These are phyloP conservation scores for Mus spicilegus DNA, from an alignment of 2,113 vertebrate genomes.

Conservation along the genomic window DNA sequence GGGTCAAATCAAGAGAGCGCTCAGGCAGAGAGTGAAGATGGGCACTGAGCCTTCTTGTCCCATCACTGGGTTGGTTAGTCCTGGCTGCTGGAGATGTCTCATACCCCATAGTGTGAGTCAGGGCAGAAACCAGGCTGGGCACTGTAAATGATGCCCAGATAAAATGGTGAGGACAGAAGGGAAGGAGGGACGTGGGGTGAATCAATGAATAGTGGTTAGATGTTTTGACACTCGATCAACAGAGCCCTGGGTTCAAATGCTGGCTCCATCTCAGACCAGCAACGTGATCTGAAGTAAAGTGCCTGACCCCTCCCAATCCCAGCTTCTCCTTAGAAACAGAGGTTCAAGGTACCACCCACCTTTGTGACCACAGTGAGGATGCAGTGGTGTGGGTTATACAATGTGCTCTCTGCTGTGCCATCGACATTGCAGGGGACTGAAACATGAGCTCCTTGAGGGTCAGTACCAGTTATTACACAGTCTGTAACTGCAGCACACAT, in stretches of 20 bases:
- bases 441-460: neutral
- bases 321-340: conserved; percentile 40
- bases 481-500: neutral
- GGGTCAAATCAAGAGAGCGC: neutral
- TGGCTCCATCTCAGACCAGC: neutral
- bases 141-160: neutral
- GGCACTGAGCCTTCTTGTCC: neutral
- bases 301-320: neutral
- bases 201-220: neutral
- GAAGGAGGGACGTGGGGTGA: neutral
- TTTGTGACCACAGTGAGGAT: neutral
- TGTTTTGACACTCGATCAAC: neutral
- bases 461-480: neutral
- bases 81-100: neutral
- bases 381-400: neutral
- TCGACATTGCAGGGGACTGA: neutral
- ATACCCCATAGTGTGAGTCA: neutral
- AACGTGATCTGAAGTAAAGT: neutral
- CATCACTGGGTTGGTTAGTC: neutral
- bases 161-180: neutral
- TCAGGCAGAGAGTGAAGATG: accelerated
- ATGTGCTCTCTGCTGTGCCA: neutral
- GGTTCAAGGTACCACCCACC: neutral
- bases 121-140: neutral
- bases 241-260: neutral